Evolutionary conservation across 2,797 vertebrate genomes (phyloP).

Genomic region (Nasua narica): DNA sequence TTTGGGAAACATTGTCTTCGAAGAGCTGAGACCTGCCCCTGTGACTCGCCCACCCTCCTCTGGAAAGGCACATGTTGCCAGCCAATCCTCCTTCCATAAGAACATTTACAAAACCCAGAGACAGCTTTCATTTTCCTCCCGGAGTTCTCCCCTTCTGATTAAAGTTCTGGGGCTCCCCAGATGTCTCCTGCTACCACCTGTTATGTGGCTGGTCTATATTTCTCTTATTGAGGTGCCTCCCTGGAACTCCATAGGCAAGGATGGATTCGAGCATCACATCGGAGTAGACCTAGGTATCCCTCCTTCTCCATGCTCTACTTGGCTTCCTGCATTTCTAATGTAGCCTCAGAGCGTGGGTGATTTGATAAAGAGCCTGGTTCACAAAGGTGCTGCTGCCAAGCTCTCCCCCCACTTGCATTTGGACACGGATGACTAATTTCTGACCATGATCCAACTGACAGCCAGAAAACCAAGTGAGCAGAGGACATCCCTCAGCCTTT

Average conservation of each 20-base stretch:
- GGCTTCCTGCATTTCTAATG: rapidly evolving
- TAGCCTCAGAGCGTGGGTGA: not conserved
- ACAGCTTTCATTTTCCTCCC: not conserved
- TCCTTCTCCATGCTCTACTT: not conserved
- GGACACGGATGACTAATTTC: not conserved
- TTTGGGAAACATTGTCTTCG: not conserved
- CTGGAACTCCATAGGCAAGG: rapidly evolving
- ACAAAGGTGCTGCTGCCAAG: not conserved
- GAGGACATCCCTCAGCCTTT: not conserved
- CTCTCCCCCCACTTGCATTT: not conserved
- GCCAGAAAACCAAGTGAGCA: not conserved
- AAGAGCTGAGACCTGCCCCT: not conserved
- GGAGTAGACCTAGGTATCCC: not conserved
- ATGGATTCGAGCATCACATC: too few species aligned
- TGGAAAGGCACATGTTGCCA: not conserved
- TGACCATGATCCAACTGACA: not conserved
- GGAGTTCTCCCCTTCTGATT: not conserved
- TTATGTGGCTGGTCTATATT: not conserved
- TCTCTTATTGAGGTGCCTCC: not conserved
- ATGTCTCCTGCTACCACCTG: not conserved
- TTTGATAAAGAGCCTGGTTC: not conserved
- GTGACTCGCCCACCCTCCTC: too few species aligned
- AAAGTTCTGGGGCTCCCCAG: not conserved
- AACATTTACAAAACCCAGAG: not conserved
- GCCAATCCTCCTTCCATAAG: not conserved